Evolutionary conservation across 2,797 vertebrate genomes (phyloP).

Genomic region (Ciconia nigra): DNA sequence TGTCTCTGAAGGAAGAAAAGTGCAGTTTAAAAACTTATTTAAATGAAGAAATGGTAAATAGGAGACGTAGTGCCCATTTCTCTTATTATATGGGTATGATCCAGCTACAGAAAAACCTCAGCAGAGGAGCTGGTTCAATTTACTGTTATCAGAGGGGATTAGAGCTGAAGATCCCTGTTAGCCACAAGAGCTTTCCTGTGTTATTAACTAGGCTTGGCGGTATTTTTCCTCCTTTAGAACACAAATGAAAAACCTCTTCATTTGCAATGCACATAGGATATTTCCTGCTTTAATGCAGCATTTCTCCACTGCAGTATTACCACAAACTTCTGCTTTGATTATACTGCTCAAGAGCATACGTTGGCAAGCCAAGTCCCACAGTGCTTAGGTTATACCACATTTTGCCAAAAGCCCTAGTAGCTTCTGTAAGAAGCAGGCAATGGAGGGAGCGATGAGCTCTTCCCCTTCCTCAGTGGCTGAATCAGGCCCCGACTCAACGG

Average conservation of each 20-base stretch:
- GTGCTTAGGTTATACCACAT: accelerated
- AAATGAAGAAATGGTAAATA: constrained; percentile 42
- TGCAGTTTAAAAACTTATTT: constrained; percentile 38
- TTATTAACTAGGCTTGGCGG: constrained; percentile 32
- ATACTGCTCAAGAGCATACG: background rate
- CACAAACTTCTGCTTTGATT: background rate
- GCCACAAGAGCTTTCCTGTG: constrained; percentile 38
- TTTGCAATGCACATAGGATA: constrained; percentile 3
- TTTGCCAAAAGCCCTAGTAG: background rate
- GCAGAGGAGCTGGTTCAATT: constrained; percentile 49
- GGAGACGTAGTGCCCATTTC: constrained; percentile 21
- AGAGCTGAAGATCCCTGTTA: constrained; percentile 54
- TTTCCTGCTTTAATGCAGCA: constrained; percentile 15
- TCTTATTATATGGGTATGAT: constrained; percentile 28
- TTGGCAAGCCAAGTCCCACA: background rate
- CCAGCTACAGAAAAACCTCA: constrained; percentile 23
- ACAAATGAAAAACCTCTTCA: constrained; percentile 42
- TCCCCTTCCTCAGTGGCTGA: background rate
- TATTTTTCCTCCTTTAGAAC: constrained; percentile 23
- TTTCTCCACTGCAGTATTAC: background rate
- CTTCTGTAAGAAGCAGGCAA: background rate
- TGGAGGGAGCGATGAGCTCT: background rate
- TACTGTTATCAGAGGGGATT: constrained; percentile 60
- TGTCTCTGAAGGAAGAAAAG: background rate
- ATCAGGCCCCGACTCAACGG: background rate